Conservation (phyloP, 2,888 invertebrate species). For the Stomorhina lunata region DNA sequence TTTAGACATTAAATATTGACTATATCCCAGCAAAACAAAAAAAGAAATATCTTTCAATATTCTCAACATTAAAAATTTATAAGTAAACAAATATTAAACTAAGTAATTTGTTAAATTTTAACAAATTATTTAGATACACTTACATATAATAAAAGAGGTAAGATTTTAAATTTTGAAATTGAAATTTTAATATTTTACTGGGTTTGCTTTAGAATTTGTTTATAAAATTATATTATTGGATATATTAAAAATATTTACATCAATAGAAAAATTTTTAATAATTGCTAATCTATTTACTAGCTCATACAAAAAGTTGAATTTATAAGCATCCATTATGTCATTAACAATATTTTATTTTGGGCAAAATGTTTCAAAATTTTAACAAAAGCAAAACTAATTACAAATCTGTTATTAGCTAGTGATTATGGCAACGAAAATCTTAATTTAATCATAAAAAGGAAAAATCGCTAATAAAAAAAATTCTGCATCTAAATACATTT, state of each 20-base stretch:
- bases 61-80: no score
- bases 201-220: neutral
- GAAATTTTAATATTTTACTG: neutral
- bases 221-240: neutral
- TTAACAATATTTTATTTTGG: conserved; percentile 6
- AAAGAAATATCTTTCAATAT: no score
- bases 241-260: neutral
- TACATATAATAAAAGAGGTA: no score
- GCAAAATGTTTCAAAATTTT: neutral
- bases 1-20: neutral
- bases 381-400: no score
- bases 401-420: no score
- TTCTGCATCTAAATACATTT: neutral
- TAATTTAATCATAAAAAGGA: no score
- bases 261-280: neutral
- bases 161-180: neutral
- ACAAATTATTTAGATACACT: no score
- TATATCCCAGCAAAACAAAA: conserved; percentile 5
- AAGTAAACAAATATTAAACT: no score
- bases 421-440: no score
- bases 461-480: no score
- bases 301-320: neutral
- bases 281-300: conserved; percentile 24
- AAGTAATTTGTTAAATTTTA: no score
- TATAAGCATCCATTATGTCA: neutral